phyloP scores from a whole-genome alignment of 64 coral and sea anemone species.

The Pachyseris speciosa region DNA sequence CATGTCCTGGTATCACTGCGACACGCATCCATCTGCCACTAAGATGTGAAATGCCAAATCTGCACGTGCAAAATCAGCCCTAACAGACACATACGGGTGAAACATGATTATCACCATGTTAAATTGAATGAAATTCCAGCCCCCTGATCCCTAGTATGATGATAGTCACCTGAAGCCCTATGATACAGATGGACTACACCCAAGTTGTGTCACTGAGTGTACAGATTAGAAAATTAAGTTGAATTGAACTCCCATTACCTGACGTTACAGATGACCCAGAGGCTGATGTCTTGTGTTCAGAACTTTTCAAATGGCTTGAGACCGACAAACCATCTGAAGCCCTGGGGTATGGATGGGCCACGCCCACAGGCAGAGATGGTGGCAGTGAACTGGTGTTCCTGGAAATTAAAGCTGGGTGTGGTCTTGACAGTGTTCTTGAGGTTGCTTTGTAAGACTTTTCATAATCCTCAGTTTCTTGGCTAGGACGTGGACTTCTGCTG shows the following conservation, averaged over 20 bases:
- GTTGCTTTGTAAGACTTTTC: slow-evolving; percentile 58
- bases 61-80: too few species aligned
- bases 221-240: too few species aligned
- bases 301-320: slow-evolving; percentile 3
- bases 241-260: slow-evolving; percentile 28
- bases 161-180: too few species aligned
- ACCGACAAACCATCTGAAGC: slow-evolving; percentile 15
- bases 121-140: too few species aligned
- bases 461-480: slow-evolving; percentile 19
- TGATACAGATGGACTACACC: too few species aligned
- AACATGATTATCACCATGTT: too few species aligned
- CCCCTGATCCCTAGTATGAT: too few species aligned
- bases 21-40: too few species aligned
- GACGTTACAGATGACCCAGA: slow-evolving; percentile 44
- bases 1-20: too few species aligned
- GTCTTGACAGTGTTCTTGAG: slow-evolving; percentile 67
- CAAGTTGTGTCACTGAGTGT: too few species aligned
- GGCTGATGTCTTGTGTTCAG: slow-evolving; percentile 20
- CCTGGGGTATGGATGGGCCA: slow-evolving; percentile 82
- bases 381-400: slow-evolving; percentile 48
- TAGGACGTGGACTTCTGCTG: neutral
- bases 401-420: slow-evolving; percentile 70
- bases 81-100: too few species aligned
- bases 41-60: too few species aligned
- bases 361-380: slow-evolving; percentile 83